Base-by-base conservation (phyloP, 2,113 vertebrate genomes). In the Calcarius ornatus region DNA sequence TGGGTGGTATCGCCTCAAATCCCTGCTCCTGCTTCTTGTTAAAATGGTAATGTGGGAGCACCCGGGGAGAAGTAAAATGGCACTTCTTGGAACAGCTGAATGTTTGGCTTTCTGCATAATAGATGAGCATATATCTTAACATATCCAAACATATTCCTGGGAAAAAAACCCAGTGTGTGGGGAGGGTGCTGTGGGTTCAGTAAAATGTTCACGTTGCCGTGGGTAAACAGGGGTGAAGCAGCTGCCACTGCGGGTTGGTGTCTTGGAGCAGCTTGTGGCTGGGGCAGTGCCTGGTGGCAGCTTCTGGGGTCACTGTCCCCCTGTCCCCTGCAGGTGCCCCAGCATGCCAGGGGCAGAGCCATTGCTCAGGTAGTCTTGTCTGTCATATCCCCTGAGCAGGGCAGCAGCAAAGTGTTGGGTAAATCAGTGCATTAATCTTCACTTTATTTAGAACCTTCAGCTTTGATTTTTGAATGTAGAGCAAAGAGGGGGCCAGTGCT, bases 401-500 rank as follows among this genome's bases (percentile, higher is more conserved):
- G 51, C 42, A 73, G 1, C n/a, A 45, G 30, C 38, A 38, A 48
- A 54, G 24, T 24, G 13, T 19, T 83, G 45, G 28, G 8, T 31
- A 64, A 64, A 61, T 35, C 57, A 65, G 40, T n/a, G 56, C n/a
- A 21, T 68, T 88, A 60, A 60, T 80, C 56, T 53, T 45, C 33
- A 33, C 82, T 86, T 81, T 27, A 40, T 84, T 85, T 84, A 18
- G 69, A 85, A 87, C n/a, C 31, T 76, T 91, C 21, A 14, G 59
- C 50, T 86, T 65, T 80, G 45, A 66, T 89, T 95, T 93, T 65
- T 24, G n/a, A 63, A 15, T 1, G 24, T 18, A 25, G 40, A 59
- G 40, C 31, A 28, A 33, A 50, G 63, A 77, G 27, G 1, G 1
- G 57, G 37, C 51, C 10, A 2, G 5, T 2, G 3, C 11, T 0